Evolutionary conservation across 2,797 vertebrate species (phyloP).

Genomic region (Rhinophrynus dorsalis): DNA sequence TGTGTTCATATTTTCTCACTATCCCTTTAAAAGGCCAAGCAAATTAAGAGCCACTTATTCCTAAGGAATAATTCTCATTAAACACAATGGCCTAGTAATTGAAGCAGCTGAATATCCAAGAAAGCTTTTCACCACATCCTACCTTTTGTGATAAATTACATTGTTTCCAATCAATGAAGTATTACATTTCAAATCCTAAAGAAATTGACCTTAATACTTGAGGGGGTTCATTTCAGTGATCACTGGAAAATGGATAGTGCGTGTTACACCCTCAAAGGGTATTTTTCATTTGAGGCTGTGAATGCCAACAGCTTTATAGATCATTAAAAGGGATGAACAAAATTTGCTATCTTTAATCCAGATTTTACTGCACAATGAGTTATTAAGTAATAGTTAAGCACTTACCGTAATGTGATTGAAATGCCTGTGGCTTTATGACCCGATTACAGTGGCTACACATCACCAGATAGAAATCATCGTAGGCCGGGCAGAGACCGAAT

Average conservation of each 20-base stretch:
- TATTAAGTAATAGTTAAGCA: conserved; percentile 66
- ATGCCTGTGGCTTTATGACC: conserved; percentile 98
- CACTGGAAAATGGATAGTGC: background rate
- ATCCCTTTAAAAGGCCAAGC: too few species aligned
- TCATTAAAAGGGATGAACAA: conserved; percentile 20
- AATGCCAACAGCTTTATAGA: conserved; percentile 49
- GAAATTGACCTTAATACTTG: too few species aligned
- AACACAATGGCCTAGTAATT: too few species aligned
- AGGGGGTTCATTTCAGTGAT: too few species aligned
- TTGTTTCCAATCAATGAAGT: too few species aligned
- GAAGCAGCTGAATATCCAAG: too few species aligned
- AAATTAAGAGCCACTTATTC: too few species aligned
- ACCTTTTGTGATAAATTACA: too few species aligned
- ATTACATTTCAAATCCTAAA: too few species aligned
- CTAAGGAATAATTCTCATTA: too few species aligned
- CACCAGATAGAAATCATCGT: conserved; percentile 99
- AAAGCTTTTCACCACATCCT: too few species aligned
- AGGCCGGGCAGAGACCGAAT: conserved; percentile 98
- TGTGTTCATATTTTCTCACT: too few species aligned
- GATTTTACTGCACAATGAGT: conserved; percentile 65
- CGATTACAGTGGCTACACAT: conserved; percentile 98
- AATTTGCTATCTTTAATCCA: conserved; percentile 59
- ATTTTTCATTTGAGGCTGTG: conserved; percentile 52
- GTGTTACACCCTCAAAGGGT: conserved; percentile 51
- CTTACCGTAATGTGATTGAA: conserved; percentile 99